Evolutionary conservation across 2,888 invertebrate species (phyloP), one percentile per base, ranked within the genome.

Genomic region (Rhimphoctona megacephalus): DNA sequence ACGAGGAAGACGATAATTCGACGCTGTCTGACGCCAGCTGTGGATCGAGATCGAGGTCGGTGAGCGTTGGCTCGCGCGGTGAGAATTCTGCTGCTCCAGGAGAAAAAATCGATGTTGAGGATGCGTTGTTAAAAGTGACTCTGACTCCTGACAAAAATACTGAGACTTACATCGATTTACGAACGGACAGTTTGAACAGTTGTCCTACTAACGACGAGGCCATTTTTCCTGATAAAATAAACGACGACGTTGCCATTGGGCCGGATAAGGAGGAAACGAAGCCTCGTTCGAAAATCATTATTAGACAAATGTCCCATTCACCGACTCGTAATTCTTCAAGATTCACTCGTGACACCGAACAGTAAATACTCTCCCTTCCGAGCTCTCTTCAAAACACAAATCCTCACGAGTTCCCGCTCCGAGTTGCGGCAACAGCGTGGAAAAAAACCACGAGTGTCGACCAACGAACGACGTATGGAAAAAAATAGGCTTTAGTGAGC

Each of bases 281-380:
- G 70, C 0, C 19, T 22, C 14, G 39, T 61, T 6, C 81, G 70
- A 73, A 76, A 9, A 61, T 89, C 7, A 46, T 54, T 11, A 89
- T 91, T 79, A 83, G 89, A 64, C 89, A 91, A 78, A 88, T 91
- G 89, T 90, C 93, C 3, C 90, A 87, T 39, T 91, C 92, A 36
- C 91, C 90, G 1, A 86, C 84, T 57, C 89, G 87, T 30, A 66
- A 78, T 36, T 81, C 83, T 22, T 85, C 78, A 72, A 87, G 81
- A 74, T 85, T 89, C 19, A 54, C 33, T 39, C 36, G 46, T 66
- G 54, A 85, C 49, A 4, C n/a, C 74, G 61, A 85, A 61, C 83
- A 78, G 81, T 46, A 19, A 22, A 30, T 57, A 64, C 8, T 79
- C 52, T 82, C 67, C 30, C 64, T 67, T 22, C 49, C 57, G 66